These are phyloP conservation scores for Sycophaga agraensis DNA, from an alignment of 1,140 invertebrate genomes.

Conservation along the genomic window DNA sequence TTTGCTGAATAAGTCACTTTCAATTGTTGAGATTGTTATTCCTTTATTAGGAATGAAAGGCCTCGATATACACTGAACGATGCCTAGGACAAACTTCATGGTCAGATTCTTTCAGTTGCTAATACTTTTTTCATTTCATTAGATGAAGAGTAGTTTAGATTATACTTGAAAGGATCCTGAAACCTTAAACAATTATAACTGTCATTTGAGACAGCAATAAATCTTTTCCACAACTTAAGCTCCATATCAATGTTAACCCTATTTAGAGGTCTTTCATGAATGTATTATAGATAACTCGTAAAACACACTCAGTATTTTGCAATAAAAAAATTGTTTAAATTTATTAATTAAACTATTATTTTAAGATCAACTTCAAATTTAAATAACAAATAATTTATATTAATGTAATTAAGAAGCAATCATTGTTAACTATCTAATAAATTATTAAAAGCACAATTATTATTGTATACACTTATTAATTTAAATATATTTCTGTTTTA, in stretches of 20 bases:
- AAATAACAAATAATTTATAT: background rate
- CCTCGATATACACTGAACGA: background rate
- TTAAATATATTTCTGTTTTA: conserved; percentile 29
- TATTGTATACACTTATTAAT: background rate
- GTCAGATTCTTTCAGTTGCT: conserved; percentile 5
- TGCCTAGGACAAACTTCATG: conserved; percentile 16
- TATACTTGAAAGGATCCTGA: conserved; percentile 4
- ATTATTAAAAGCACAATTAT: background rate
- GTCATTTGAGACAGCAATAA: background rate
- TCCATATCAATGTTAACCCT: background rate
- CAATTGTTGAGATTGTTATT: conserved; percentile 10
- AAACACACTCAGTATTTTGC: no score
- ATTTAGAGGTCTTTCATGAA: no score
- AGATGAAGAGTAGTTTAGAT: background rate
- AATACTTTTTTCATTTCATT: background rate
- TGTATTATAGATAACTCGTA: no score
- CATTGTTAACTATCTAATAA: background rate
- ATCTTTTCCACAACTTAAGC: background rate
- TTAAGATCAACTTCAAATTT: background rate
- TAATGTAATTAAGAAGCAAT: background rate
- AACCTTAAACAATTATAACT: background rate
- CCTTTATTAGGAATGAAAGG: conserved; percentile 19
- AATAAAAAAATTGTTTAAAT: background rate
- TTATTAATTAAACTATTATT: no score
- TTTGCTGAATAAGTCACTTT: background rate